These are phyloP conservation scores for Silurus glanis DNA, from an alignment of 2,113 vertebrate genomes.

Conservation along the genomic window DNA sequence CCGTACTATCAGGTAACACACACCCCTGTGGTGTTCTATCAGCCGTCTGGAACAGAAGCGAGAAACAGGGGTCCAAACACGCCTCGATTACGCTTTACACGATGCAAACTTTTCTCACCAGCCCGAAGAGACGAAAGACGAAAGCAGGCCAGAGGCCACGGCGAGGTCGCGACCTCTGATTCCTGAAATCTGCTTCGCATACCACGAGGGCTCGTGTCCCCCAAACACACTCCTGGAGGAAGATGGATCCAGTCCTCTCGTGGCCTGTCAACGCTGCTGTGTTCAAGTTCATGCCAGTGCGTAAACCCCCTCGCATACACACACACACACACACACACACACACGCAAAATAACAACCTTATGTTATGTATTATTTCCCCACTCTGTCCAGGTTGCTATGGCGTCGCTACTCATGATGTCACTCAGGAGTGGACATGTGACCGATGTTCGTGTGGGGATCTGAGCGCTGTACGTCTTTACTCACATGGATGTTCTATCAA, in stretches of 20 bases:
- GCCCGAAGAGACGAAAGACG: constrained; percentile 79
- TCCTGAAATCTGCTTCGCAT: constrained; percentile 95
- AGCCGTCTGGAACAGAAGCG: neutral
- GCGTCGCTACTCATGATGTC: constrained; percentile 81
- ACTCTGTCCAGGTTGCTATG: constrained; percentile 85
- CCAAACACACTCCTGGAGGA: constrained; percentile 87
- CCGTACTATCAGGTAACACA: constrained; percentile 87
- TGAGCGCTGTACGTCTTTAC: constrained; percentile 83
- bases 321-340: constrained; percentile 32
- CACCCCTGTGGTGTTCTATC: too few relatives aligned
- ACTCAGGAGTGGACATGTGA: constrained; percentile 85
- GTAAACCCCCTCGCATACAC: constrained; percentile 58
- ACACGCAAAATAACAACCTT: constrained; percentile 18
- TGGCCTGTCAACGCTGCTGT: constrained; percentile 85
- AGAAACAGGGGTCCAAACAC: neutral
- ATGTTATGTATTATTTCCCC: neutral
- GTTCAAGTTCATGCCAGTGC: constrained; percentile 94
- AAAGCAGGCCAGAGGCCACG: constrained; percentile 37
- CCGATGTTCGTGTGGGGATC: constrained; percentile 81
- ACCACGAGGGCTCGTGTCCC: constrained; percentile 85
- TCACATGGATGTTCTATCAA: neutral
- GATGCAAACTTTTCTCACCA: constrained; percentile 45
- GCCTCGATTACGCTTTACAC: neutral
- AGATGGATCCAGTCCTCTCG: constrained; percentile 89
- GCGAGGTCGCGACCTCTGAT: constrained; percentile 79